Evolutionary conservation across 2,888 invertebrate genomes (phyloP).

Genomic region (Morinoia aosen): DNA sequence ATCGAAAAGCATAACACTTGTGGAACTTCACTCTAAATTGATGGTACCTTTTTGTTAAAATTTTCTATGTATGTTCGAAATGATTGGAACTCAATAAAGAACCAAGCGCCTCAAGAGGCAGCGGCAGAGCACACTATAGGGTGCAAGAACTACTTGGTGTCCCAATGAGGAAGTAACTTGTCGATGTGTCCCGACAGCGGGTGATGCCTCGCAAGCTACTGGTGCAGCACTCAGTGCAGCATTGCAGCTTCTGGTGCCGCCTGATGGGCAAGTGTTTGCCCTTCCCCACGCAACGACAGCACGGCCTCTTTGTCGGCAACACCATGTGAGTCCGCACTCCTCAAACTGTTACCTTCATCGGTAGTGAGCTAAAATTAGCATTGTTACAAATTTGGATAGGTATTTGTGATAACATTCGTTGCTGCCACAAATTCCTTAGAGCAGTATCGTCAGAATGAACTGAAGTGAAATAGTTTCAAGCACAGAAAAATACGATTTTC

Average conservation of each 20-base stretch:
- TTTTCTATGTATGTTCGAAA: too few species aligned
- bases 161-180: too few species aligned
- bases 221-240: neutral
- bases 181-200: neutral
- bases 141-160: too few species aligned
- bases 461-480: too few species aligned
- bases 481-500: too few species aligned
- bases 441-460: neutral
- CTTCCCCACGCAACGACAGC: conserved; percentile 54
- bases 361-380: neutral
- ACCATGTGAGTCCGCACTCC: conserved; percentile 23
- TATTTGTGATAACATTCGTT: neutral
- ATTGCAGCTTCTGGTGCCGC: conserved; percentile 36
- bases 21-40: too few species aligned
- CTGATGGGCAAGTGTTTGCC: neutral
- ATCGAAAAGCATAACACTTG: too few species aligned
- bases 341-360: neutral
- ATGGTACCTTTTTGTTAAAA: too few species aligned
- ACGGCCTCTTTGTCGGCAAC: conserved; percentile 52
- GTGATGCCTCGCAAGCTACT: neutral
- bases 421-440: neutral
- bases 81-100: too few species aligned
- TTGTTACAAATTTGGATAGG: neutral
- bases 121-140: too few species aligned
- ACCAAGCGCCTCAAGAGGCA: too few species aligned